phyloP scores from a whole-genome alignment of 2,797 vertebrate genomes.

The Geotrypetes seraphini region DNA sequence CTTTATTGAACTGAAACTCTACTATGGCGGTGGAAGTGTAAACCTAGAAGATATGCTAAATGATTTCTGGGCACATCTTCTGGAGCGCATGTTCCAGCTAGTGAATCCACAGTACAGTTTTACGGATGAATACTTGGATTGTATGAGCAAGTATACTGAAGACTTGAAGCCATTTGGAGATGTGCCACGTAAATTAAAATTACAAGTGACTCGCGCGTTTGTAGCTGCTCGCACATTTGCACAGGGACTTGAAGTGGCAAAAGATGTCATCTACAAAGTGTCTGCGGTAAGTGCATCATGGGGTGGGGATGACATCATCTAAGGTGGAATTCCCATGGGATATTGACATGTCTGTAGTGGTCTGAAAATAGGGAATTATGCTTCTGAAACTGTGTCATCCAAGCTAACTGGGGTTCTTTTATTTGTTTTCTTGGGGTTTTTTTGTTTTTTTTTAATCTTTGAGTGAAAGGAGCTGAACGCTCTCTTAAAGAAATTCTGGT shows the following conservation, averaged over 20 bases:
- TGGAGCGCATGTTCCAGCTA: constrained; percentile 90
- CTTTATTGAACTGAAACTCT: constrained; percentile 73
- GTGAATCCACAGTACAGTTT: constrained; percentile 93
- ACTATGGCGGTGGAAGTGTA: constrained; percentile 72
- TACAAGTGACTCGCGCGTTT: constrained; percentile 81
- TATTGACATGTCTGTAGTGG: not conserved
- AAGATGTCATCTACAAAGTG: constrained; percentile 78
- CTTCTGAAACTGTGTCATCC: no score
- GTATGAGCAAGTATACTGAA: constrained; percentile 85
- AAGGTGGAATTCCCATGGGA: fast-evolving
- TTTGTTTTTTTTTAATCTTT: no score
- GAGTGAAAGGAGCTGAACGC: no score
- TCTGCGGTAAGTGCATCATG: constrained; percentile 64
- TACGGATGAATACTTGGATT: constrained; percentile 83
- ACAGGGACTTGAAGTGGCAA: constrained; percentile 72
- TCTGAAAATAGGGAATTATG: no score
- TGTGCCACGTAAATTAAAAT: constrained; percentile 82
- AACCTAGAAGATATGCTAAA: constrained; percentile 88
- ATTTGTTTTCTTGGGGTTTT: no score
- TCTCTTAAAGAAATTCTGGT: no score
- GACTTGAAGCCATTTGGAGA: constrained; percentile 93
- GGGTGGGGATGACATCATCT: fast-evolving
- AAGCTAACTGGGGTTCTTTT: no score
- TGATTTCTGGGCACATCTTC: constrained; percentile 85
- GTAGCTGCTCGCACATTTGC: constrained; percentile 84